phyloP scores from a whole-genome alignment of 2,797 vertebrate species.

The Craterocephalus amniculus region DNA sequence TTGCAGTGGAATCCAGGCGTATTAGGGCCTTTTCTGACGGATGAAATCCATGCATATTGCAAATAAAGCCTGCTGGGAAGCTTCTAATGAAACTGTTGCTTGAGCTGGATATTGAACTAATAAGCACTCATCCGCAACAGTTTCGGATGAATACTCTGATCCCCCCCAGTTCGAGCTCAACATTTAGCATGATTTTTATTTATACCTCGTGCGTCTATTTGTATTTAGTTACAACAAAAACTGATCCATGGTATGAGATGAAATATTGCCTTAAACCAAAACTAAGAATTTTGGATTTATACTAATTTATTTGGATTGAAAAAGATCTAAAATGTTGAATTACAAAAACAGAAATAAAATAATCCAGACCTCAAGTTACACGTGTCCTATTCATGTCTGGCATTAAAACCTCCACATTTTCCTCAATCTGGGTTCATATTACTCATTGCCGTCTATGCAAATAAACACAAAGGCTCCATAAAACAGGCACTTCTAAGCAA shows the following conservation, averaged over 20 bases:
- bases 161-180: background rate
- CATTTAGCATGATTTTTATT: background rate
- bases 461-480: background rate
- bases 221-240: background rate
- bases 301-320: background rate
- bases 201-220: background rate
- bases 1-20: slow-evolving; percentile 1
- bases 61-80: background rate
- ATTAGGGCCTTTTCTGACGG: background rate
- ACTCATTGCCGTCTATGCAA: background rate
- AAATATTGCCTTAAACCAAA: background rate
- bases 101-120: background rate
- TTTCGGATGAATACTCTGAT: background rate
- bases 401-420: background rate
- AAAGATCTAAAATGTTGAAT: background rate
- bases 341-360: background rate
- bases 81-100: background rate
- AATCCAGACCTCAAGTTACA: background rate
- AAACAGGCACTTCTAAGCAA: no score
- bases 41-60: background rate
- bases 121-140: background rate
- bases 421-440: background rate
- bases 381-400: background rate
- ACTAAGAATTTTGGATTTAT: background rate
- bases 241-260: background rate